These are phyloP conservation scores for Cladorhizidae sp. DNA, from an alignment of 37 sponge, comb jelly and placozoan genomes.

Conservation along the genomic window DNA sequence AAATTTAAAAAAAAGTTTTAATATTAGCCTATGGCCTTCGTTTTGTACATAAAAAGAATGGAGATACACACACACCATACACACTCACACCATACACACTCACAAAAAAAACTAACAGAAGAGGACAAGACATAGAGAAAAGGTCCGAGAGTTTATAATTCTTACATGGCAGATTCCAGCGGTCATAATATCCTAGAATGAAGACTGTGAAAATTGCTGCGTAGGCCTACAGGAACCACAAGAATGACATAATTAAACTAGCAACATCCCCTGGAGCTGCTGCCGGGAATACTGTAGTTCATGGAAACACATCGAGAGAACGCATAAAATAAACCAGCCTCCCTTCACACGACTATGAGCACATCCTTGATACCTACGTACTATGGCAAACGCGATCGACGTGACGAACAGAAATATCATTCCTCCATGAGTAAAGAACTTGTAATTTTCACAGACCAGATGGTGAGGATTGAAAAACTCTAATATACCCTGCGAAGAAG, in stretches of 20 bases:
- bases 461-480: slow-evolving; percentile 30
- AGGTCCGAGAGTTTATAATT: not conserved
- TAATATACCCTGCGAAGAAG: slow-evolving; percentile 41
- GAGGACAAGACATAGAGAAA: not conserved
- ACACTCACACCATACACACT: no score
- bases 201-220: slow-evolving; percentile 40
- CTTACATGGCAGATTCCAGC: slow-evolving; percentile 75
- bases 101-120: no score
- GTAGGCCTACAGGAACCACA: slow-evolving; percentile 38
- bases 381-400: slow-evolving; percentile 34
- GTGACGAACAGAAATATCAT: slow-evolving; percentile 59
- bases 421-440: slow-evolving; percentile 77
- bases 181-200: slow-evolving; percentile 12
- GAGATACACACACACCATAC: no score
- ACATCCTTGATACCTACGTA: slow-evolving; percentile 10
- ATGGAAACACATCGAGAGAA: no score
- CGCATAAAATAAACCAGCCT: no score
- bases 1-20: not conserved
- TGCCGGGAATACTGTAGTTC: no score
- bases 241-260: no score
- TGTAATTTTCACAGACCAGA: slow-evolving; percentile 35
- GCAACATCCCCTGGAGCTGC: not conserved
- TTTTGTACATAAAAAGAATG: no score
- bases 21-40: no score
- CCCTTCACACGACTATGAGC: no score